Conservation (phyloP, 2,113 vertebrate species). For the Ahaetulla prasina region DNA sequence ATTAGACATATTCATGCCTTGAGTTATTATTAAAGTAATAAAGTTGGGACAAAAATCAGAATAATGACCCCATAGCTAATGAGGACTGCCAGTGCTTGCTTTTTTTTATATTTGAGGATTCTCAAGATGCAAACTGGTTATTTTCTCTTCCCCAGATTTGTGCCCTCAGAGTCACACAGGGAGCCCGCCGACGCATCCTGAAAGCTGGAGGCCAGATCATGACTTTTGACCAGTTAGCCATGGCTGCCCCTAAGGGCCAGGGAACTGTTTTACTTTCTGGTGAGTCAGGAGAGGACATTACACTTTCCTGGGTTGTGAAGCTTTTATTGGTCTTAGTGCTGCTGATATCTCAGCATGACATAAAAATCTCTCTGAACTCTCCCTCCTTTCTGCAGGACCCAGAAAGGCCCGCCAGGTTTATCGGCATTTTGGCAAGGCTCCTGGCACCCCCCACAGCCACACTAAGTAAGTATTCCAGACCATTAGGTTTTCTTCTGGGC, state of each 20-base stretch:
- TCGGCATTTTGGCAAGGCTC: conserved; percentile 89
- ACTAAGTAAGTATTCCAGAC: conserved; percentile 80
- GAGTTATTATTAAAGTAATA: background rate
- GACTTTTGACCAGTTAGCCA: conserved; percentile 90
- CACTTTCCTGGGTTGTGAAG: too few relatives aligned
- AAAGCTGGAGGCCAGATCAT: conserved; percentile 85
- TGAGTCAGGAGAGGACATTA: conserved; percentile 41
- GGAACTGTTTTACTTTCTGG: conserved; percentile 87
- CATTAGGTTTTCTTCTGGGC: background rate
- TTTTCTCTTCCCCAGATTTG: conserved; percentile 70
- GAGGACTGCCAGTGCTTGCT: background rate
- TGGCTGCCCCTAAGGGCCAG: conserved; percentile 83
- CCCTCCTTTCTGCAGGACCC: conserved; percentile 70
- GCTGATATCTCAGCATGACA: background rate
- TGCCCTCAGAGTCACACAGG: conserved; percentile 77
- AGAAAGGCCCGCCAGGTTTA: conserved; percentile 88
- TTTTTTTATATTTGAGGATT: background rate
- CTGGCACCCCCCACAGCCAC: conserved; percentile 89
- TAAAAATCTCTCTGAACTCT: background rate
- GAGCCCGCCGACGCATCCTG: conserved; percentile 81
- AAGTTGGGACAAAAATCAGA: background rate
- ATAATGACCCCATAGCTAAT: background rate
- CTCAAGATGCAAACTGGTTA: background rate
- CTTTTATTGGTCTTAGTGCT: background rate
- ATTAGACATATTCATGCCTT: background rate